Evolutionary conservation across 64 coral and sea anemone species (phyloP).

Genomic region (Pocillopora damicornis): DNA sequence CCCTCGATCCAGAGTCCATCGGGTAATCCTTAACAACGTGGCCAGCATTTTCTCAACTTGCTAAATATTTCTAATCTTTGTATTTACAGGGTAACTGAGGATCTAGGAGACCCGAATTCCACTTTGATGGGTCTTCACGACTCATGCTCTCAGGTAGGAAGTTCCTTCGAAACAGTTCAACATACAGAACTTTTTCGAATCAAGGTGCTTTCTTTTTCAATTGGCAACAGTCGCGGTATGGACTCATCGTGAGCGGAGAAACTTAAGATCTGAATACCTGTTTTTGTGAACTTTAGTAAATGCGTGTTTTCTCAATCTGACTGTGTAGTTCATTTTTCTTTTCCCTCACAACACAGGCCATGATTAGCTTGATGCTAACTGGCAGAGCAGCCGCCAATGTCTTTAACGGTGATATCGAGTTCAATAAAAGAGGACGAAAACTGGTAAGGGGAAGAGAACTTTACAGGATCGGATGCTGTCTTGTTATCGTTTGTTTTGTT

Average conservation of each 20-base stretch:
- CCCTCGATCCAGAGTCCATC: no score
- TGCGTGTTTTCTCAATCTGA: no score
- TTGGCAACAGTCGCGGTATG: no score
- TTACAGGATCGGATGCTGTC: not conserved
- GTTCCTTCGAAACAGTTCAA: not conserved
- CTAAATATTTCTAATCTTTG: not conserved
- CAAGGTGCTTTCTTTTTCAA: not conserved
- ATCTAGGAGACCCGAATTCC: constrained; percentile 45
- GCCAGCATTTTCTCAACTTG: not conserved
- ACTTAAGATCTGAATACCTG: no score
- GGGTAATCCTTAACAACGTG: no score
- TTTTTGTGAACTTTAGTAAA: no score
- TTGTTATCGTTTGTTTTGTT: not conserved
- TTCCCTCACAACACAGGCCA: constrained; percentile 10
- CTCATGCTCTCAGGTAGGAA: constrained; percentile 62
- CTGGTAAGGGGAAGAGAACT: constrained; percentile 35
- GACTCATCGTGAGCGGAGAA: no score
- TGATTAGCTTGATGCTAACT: constrained; percentile 80
- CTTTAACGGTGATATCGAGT: constrained; percentile 76
- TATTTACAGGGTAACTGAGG: constrained; percentile 40
- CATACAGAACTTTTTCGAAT: not conserved
- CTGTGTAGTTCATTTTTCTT: no score
- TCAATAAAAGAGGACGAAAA: constrained; percentile 55
- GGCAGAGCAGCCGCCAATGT: constrained; percentile 63
- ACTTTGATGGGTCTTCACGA: constrained; percentile 62